Evolutionary conservation across 2,797 vertebrate species (phyloP), one percentile per base, ranked within the genome.

Genomic region (Pristis pectinata): DNA sequence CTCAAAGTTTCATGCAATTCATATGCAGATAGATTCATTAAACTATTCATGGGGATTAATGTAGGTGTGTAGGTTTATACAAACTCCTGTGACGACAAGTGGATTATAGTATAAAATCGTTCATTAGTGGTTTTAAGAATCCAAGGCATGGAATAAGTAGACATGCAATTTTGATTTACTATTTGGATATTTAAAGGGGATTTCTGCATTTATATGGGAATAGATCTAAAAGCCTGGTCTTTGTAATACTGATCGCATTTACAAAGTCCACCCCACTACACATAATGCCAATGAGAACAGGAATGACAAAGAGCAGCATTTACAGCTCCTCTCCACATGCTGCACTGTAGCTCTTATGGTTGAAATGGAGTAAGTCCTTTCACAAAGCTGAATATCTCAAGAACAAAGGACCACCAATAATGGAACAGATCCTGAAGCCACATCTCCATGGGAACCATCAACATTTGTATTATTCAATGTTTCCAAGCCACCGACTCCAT

Each of bases 151-250:
- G 41, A 53, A 27, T 67, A 37, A 67, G 85, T 15, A 15, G 6
- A 2, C 56, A 37, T 89, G 56, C 6, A 37, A 64, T 89, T 64
- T 89, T 89, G 64, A 41, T 67, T 91, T 19, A 41, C n/a, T 11
- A 61, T 67, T 64, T 91, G 87, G n/a, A 41, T 67, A 91, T 91
- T 67, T 91, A n/a, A 91, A 91, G 61, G 87, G 91, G n/a, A 61
- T 37, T 91, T n/a, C 87, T 67, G n/a, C 27, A 67, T 91, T 67
- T 37, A 67, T 22, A 11, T 41, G 87, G n/a, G 37, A 91, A 41
- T 22, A 10, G 87, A 67, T 91, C 24, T 91, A 41, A 74, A 74
- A 91, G n/a, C 61, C 64, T 10, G 59, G n/a, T 11, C 85, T 41
- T 91, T 67, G 37, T 67, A 41, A 91, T 11, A 41, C 24, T 11